Base-by-base conservation (phyloP, 2,113 vertebrate species). In the Dicerorhinus sumatrensis region DNA sequence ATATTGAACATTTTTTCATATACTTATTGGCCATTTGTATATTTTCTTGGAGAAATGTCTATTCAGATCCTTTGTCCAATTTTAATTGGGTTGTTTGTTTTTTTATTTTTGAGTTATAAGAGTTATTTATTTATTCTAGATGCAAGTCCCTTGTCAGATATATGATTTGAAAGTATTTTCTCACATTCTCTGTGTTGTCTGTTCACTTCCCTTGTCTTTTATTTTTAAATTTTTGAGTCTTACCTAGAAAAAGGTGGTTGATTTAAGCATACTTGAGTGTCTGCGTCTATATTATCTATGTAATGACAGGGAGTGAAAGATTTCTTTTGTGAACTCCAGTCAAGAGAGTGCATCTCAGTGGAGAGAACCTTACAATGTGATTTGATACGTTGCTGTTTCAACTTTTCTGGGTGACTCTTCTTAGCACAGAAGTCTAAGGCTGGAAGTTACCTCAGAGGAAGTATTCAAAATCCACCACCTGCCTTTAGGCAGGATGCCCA, bases 191-290 rank as follows among this genome's bases (percentile, higher is more conserved):
- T 95, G 60, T 9, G 20, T 63, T 89, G n/a, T 80, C 60, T 96
- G 87, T 94, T 95, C 25, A 76, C 36, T 87, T 51, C 3, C 10
- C 23, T 4, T 84, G 10, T 39, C n/a, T 91, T 94, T 86, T 87
- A 60, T 91, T 96, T 96, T 63, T 95, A 42, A 83, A 39, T 46
- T 79, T 92, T 80, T 88, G 56, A 92, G 29, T 93, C 27, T 91
- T 94, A 60, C 25, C 18, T 88, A 75, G 56, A 65, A 72, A 84
- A 89, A 69, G 48, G 18, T 63, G 48, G 27, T 94, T 89, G 69
- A 79, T 70, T 89, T 94, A 86, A 94, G 23, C 31, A 39, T 8
- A 87, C 2, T 62, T 83, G 60, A 80, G 63, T 90, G 20, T 87
- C 60, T 95, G 1, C 91, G 58, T 56, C 46, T 89, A 0, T 91